Percentiles rank a stretch among this genome's conserved stretches.
Evolutionary conservation across 2,797 vertebrate species (phyloP).

Genomic region (Scolopax bukidnonensis): DNA sequence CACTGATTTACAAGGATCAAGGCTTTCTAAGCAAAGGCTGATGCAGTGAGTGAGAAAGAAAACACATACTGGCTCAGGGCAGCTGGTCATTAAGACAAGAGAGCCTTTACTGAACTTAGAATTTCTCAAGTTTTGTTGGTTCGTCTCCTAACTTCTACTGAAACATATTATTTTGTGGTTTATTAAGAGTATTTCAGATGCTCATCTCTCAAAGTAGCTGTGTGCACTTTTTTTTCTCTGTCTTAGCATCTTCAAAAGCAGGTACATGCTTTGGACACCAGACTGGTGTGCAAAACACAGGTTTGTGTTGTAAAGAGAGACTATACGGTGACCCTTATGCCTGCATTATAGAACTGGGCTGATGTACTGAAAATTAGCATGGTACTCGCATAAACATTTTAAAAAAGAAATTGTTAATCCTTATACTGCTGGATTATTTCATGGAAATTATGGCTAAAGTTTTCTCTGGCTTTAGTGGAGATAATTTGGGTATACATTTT

Average conservation of each 20-base stretch:
- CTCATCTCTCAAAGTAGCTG: not conserved
- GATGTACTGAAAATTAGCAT: not conserved
- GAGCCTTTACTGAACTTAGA: not conserved
- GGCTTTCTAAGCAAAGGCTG: slow-evolving; percentile 16
- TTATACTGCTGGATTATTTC: not conserved
- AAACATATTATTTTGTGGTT: not conserved
- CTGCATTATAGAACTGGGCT: not conserved
- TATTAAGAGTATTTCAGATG: not conserved
- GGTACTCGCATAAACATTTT: not conserved
- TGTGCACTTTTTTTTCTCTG: not conserved
- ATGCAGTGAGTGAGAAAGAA: slow-evolving; percentile 13
- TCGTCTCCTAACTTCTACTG: not conserved
- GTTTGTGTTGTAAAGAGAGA: not conserved
- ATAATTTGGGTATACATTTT: not conserved
- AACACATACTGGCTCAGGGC: not conserved
- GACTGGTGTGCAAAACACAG: not conserved
- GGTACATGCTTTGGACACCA: not conserved
- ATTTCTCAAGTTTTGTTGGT: not conserved
- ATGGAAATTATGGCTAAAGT: not conserved
- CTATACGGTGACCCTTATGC: not conserved
- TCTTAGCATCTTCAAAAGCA: not conserved
- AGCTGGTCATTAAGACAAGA: not conserved
- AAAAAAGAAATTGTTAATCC: not conserved
- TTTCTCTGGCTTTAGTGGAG: not conserved
- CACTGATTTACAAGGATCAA: slow-evolving; percentile 61